phyloP scores from a whole-genome alignment of 2,113 vertebrate genomes.

The Pachypanchax playfairii region DNA sequence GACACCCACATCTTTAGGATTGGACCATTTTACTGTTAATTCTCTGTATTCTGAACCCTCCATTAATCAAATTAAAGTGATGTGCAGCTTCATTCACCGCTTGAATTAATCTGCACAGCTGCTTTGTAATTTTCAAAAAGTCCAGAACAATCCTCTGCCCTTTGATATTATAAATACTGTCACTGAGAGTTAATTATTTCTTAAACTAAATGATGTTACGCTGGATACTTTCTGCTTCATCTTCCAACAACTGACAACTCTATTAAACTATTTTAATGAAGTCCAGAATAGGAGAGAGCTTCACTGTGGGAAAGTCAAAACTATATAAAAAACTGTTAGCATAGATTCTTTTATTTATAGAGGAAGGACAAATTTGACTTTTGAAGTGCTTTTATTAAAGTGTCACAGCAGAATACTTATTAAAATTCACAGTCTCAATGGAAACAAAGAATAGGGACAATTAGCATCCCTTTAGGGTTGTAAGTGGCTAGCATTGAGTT shows the following conservation, averaged over 20 bases:
- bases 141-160: constrained; percentile 8
- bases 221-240: constrained; percentile 16
- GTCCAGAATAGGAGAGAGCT: constrained; percentile 5
- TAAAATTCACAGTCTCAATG: constrained; percentile 4
- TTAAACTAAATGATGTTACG: constrained; percentile 14
- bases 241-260: constrained; percentile 42
- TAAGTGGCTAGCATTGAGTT: neutral
- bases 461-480: neutral
- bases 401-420: neutral
- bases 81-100: neutral
- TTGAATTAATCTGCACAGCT: constrained; percentile 1
- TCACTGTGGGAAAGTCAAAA: constrained; percentile 3
- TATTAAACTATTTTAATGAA: constrained; percentile 33
- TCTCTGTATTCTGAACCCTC: neutral
- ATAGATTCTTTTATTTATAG: constrained; percentile 16
- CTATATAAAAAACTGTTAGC: neutral
- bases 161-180: constrained; percentile 29
- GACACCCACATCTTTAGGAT: neutral
- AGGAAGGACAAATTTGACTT: constrained; percentile 15
- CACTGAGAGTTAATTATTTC: constrained; percentile 44
- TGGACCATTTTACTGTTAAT: neutral
- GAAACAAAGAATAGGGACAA: neutral
- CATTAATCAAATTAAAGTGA: neutral
- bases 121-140: constrained; percentile 5
- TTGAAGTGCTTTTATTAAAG: constrained; percentile 31